Conservation (phyloP, 2,113 vertebrate species). For the Mellivora capensis region DNA sequence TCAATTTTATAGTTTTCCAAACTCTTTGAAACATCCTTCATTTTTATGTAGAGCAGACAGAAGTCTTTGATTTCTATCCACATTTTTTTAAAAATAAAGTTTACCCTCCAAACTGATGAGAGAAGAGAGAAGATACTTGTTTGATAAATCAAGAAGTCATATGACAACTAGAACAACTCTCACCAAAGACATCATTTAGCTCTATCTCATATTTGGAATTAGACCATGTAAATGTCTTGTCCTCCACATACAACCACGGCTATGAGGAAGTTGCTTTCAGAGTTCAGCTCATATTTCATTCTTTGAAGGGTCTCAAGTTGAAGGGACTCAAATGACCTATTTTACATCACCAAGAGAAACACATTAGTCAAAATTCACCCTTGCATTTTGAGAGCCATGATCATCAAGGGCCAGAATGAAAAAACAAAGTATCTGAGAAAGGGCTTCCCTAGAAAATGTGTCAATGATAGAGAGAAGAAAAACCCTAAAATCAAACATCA, state of each 20-base stretch:
- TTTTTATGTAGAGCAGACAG: not conserved
- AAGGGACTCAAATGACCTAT: not conserved
- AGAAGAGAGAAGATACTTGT: not conserved
- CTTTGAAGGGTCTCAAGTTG: constrained; percentile 1
- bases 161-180: not conserved
- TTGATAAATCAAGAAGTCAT: not conserved
- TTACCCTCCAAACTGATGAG: not conserved
- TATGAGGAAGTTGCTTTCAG: not conserved
- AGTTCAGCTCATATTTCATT: not conserved
- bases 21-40: not conserved
- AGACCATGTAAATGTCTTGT: not conserved
- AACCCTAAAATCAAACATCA: not conserved
- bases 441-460: not conserved
- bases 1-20: not conserved
- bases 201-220: not conserved
- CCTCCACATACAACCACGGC: not conserved
- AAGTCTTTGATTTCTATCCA: not conserved
- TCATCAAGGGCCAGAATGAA: not conserved
- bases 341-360: constrained; percentile 53
- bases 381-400: not conserved
- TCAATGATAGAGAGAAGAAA: constrained; percentile 29
- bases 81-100: not conserved
- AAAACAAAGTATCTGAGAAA: constrained; percentile 65
- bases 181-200: not conserved
- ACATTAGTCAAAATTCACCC: not conserved